A percentile compares a stretch with the other conserved stretches of the same genome.
These are phyloP conservation scores for Sebastes diaconus DNA, from an alignment of 2,797 vertebrate genomes.

Conservation along the genomic window DNA sequence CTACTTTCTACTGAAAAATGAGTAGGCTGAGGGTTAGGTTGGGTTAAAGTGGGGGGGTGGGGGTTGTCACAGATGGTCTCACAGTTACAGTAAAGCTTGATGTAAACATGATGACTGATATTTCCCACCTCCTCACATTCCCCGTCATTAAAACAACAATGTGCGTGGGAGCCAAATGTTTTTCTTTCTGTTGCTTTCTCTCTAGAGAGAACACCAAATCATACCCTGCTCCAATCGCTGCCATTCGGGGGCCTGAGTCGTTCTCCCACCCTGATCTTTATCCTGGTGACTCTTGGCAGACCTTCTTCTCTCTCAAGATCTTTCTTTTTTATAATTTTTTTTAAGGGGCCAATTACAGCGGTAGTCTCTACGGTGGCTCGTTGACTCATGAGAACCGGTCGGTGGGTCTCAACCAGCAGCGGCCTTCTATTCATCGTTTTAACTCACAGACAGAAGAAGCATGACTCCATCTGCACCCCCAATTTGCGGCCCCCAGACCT, in stretches of 20 bases:
- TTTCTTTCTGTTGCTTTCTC: constrained; percentile 57
- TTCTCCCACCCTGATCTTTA: constrained; percentile 76
- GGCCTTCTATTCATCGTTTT: constrained; percentile 16
- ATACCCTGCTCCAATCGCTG: constrained; percentile 33
- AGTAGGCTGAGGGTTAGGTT: neutral
- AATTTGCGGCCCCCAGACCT: constrained; percentile 57
- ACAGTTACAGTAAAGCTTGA: constrained; percentile 44
- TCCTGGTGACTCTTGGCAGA: constrained; percentile 65
- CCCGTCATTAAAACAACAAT: constrained; percentile 54
- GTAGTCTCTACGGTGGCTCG: neutral
- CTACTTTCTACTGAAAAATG: neutral
- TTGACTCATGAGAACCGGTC: constrained; percentile 51
- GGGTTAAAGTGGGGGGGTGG: neutral
- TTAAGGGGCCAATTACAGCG: constrained; percentile 21
- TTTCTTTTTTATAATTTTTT: neutral
- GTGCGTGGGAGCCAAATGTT: constrained; percentile 64
- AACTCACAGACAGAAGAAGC: constrained; percentile 9
- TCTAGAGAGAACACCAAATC: constrained; percentile 48
- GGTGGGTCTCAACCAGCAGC: neutral
- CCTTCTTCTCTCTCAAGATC: constrained; percentile 13
- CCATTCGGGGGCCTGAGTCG: constrained; percentile 27
- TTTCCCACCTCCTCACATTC: constrained; percentile 48
- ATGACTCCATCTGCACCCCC: constrained; percentile 37
- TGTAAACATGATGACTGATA: constrained; percentile 49
- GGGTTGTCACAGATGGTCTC: constrained; percentile 20